Conservation (phyloP, 2,113 vertebrate species). For the Heterotis niloticus region DNA sequence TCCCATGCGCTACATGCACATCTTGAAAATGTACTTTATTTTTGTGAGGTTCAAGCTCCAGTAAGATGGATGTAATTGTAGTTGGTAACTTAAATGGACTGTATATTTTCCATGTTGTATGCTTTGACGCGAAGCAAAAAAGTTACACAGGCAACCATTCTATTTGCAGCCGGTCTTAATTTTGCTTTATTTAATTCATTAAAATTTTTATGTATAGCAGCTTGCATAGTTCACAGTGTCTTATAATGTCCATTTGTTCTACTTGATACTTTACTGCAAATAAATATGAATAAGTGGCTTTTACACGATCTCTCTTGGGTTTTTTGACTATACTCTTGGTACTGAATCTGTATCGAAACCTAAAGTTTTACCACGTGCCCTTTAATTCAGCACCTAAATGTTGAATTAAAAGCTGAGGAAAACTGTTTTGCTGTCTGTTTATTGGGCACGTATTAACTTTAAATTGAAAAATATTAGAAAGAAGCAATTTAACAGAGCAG, state of each 20-base stretch:
- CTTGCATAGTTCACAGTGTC: not conserved
- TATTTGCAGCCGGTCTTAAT: not conserved
- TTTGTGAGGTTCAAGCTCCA: slow-evolving; percentile 7
- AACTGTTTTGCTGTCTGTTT: not conserved
- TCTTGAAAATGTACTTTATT: not conserved
- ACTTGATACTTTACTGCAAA: not conserved
- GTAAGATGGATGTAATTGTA: not conserved
- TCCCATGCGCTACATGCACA: not conserved
- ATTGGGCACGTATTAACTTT: not conserved
- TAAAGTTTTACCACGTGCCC: not conserved
- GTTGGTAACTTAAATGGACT: not conserved
- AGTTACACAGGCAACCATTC: not conserved
- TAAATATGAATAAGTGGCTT: not conserved
- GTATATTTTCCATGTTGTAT: not conserved
- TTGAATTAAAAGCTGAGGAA: not conserved
- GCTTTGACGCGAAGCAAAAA: not conserved
- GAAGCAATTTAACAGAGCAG: not conserved
- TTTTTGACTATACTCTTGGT: not conserved
- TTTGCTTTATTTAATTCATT: too few relatives aligned
- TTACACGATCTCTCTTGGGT: not conserved
- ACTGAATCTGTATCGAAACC: not conserved
- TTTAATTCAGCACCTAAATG: not conserved
- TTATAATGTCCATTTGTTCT: not conserved
- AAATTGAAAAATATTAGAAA: not conserved
- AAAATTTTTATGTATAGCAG: not conserved